Percentiles rank a stretch among this genome's conserved stretches.
phyloP scores from a whole-genome alignment of 2,888 invertebrate genomes.

The Alsophila aescularia region DNA sequence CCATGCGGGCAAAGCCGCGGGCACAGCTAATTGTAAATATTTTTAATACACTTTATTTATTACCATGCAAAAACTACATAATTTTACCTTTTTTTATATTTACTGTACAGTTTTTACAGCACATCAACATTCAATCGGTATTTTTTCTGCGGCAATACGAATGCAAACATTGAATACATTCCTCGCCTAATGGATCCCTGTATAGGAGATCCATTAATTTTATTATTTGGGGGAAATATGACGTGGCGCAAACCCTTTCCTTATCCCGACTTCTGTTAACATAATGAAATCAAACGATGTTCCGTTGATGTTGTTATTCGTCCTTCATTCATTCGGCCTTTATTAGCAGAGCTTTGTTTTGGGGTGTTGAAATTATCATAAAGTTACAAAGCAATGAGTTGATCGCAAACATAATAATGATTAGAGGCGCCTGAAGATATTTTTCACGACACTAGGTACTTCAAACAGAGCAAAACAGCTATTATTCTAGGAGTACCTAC shows the following conservation, averaged over 20 bases:
- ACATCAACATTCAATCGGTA: conserved; percentile 1
- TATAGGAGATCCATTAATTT: conserved; percentile 67
- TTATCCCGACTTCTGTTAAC: conserved; percentile 50
- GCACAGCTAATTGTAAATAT: too few relatives aligned
- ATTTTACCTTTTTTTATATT: too few relatives aligned
- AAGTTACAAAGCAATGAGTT: not conserved
- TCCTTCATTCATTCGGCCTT: conserved; percentile 20
- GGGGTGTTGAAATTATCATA: not conserved
- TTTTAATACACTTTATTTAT: too few relatives aligned
- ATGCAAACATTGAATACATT: conserved; percentile 44
- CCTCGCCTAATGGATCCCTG: conserved; percentile 60
- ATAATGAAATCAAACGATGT: conserved; percentile 66
- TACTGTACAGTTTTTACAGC: too few relatives aligned
- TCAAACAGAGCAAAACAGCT: too few relatives aligned
- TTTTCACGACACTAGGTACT: too few relatives aligned
- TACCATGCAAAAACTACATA: too few relatives aligned
- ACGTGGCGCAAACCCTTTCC: conserved; percentile 60
- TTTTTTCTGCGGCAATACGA: conserved; percentile 4
- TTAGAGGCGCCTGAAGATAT: too few relatives aligned
- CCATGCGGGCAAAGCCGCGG: too few relatives aligned
- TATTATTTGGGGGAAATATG: conserved; percentile 66
- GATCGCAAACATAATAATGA: not conserved
- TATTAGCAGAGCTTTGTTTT: conserved; percentile 2
- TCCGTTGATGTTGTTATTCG: conserved; percentile 49
- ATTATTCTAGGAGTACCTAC: too few relatives aligned